Evolutionary conservation across 2,113 vertebrate genomes (phyloP).

Genomic region (Saimiri boliviensis): DNA sequence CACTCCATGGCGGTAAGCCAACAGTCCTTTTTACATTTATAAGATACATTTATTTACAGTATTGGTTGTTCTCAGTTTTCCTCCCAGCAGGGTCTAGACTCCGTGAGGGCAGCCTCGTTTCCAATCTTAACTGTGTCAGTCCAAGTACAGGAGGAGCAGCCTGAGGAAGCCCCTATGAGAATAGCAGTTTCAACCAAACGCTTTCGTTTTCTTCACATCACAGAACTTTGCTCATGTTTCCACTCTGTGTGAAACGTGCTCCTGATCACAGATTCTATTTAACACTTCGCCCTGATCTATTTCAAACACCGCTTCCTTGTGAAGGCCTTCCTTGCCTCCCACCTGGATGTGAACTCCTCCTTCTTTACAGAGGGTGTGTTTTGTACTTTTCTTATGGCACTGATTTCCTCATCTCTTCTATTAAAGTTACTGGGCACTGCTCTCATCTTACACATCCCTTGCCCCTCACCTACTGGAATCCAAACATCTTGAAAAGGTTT

Average conservation of each 20-base stretch:
- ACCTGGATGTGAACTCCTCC: neutral
- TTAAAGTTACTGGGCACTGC: neutral
- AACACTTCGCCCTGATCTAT: neutral
- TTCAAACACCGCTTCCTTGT: neutral
- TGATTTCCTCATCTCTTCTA: neutral
- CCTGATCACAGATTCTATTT: neutral
- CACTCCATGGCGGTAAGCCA: neutral
- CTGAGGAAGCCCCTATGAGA: neutral
- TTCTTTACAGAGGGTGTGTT: neutral
- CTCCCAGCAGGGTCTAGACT: neutral
- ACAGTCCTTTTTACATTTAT: neutral
- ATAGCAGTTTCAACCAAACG: neutral
- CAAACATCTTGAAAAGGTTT: neutral
- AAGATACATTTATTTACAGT: slow-evolving; percentile 9
- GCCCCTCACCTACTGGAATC: neutral
- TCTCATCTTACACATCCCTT: neutral
- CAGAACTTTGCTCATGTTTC: neutral
- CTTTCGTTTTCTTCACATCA: neutral
- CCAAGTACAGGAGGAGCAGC: neutral
- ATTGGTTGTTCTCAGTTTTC: neutral
- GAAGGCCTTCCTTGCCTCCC: neutral
- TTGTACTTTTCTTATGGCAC: neutral
- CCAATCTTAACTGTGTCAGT: neutral
- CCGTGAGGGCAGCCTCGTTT: neutral
- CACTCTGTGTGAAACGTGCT: neutral